Conservation (phyloP, 2,797 vertebrate species). For the Sebastes hopkinsi region DNA sequence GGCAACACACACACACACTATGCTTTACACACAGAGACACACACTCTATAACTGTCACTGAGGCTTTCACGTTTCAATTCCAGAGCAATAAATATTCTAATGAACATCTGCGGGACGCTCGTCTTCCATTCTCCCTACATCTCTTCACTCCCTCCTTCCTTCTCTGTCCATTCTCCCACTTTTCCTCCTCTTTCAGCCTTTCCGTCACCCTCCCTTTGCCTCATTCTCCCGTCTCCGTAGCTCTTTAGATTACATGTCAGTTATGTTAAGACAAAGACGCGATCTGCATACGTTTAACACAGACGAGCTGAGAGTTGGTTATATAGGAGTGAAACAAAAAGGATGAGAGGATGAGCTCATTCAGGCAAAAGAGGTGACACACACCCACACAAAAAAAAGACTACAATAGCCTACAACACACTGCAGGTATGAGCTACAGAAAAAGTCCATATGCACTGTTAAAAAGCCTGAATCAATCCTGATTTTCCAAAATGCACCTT, state of each 20-base stretch:
- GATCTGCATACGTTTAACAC: background rate
- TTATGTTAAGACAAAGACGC: slow-evolving; percentile 25
- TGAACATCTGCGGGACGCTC: slow-evolving; percentile 69
- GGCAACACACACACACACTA: background rate
- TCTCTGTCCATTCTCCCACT: background rate
- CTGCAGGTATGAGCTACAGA: background rate
- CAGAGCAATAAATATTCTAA: slow-evolving; percentile 75
- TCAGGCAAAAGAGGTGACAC: background rate
- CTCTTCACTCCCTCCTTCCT: background rate
- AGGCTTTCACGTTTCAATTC: slow-evolving; percentile 60
- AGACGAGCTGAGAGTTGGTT: background rate
- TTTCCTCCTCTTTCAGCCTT: background rate
- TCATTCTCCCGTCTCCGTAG: background rate
- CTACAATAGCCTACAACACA: background rate
- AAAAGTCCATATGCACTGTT: background rate
- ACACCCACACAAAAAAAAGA: background rate
- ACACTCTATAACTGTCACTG: slow-evolving; percentile 3
- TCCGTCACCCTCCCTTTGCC: background rate
- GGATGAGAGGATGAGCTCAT: background rate
- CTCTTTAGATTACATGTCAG: slow-evolving; percentile 2
- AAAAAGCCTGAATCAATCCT: background rate
- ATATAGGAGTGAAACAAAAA: background rate
- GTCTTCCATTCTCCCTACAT: background rate
- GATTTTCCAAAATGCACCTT: background rate
- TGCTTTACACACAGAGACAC: background rate